Conservation (phyloP, 92 coral and sea anemone species). For the Actinernus sp. region DNA sequence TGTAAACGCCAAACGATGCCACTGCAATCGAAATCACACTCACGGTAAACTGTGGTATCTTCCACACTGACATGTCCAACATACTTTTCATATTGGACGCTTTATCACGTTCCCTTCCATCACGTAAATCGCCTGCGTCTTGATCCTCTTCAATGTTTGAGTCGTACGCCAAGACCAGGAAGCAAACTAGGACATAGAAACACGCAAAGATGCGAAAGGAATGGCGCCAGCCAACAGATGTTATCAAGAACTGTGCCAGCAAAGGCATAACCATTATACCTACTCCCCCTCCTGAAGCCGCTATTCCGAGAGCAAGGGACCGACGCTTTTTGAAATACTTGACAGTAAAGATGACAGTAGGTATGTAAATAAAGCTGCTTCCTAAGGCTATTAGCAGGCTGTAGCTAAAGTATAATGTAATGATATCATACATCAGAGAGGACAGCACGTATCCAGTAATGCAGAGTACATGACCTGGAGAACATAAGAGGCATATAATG, state of each 20-base stretch:
- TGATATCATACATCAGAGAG: no score
- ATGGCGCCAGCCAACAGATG: conserved; percentile 37
- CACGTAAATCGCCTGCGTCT: neutral
- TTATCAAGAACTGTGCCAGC: conserved; percentile 26
- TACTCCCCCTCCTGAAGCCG: conserved; percentile 32
- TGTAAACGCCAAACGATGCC: no score
- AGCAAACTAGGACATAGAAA: conserved; percentile 2
- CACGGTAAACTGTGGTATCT: conserved; percentile 25
- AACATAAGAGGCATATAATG: no score
- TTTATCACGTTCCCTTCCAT: neutral
- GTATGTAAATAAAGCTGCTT: neutral
- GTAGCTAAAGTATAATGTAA: conserved; percentile 19
- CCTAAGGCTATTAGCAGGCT: conserved; percentile 4
- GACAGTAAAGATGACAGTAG: neutral
- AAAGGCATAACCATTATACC: conserved; percentile 45
- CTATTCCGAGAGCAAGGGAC: conserved; percentile 14
- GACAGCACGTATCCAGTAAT: no score
- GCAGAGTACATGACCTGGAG: no score
- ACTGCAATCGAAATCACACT: no score
- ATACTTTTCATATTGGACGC: neutral
- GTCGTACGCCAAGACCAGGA: conserved; percentile 18
- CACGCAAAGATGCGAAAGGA: conserved; percentile 32
- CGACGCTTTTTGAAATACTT: conserved; percentile 24
- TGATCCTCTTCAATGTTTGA: conserved; percentile 42
- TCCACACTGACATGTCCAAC: conserved; percentile 66